phyloP scores from a whole-genome alignment of 2,797 vertebrate species.

The Sitta carolinensis region DNA sequence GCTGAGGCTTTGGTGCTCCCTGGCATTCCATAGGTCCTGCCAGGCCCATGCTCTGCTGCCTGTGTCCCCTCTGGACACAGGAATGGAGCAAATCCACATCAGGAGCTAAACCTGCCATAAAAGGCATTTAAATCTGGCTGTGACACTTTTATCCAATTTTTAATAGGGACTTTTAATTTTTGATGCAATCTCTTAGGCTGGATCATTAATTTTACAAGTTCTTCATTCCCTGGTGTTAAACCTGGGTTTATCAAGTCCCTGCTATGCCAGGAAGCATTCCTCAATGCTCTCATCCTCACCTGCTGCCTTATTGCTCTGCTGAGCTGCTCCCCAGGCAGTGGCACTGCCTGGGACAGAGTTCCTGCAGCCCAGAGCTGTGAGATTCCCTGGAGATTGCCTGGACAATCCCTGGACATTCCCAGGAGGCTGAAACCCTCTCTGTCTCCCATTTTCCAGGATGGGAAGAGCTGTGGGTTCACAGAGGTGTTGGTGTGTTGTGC shows the following conservation, averaged over 20 bases:
- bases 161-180: slow-evolving; percentile 59
- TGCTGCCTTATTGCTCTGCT: background rate
- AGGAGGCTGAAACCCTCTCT: background rate
- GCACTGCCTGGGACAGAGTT: background rate
- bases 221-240: background rate
- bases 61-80: rapidly evolving
- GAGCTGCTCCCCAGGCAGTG: background rate
- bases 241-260: background rate
- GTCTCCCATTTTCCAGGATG: background rate
- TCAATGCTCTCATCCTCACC: background rate
- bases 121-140: slow-evolving; percentile 8
- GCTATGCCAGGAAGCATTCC: background rate
- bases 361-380: background rate
- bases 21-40: background rate
- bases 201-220: slow-evolving; percentile 45
- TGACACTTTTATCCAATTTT: slow-evolving; percentile 33
- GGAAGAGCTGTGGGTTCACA: background rate
- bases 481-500: background rate
- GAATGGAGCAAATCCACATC: background rate
- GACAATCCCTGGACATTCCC: background rate
- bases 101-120: slow-evolving; percentile 3
- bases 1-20: background rate
- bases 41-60: rapidly evolving
- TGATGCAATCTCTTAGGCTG: slow-evolving; percentile 19
- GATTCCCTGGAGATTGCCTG: background rate